Conservation (phyloP, 2,113 vertebrate species). For the Centropristis striata region DNA sequence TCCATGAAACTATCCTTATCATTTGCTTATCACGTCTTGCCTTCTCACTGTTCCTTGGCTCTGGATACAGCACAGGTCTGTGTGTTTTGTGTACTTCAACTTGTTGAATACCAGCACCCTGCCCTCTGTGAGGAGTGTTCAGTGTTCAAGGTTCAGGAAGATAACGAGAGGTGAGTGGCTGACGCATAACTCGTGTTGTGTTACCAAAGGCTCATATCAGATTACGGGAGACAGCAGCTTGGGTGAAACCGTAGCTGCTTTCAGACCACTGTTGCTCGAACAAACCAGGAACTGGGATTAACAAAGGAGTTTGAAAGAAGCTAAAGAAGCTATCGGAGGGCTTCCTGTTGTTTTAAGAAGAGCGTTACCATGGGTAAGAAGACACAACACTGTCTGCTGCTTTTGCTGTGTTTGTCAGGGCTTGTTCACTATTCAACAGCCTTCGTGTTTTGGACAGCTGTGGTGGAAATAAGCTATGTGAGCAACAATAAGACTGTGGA, state of each 20-base stretch:
- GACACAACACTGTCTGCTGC: constrained; percentile 59
- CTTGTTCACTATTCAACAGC: constrained; percentile 60
- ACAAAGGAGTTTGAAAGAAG: constrained; percentile 50
- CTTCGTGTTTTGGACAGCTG: constrained; percentile 76
- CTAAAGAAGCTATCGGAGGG: constrained; percentile 28
- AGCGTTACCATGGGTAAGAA: constrained; percentile 71
- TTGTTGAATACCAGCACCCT: constrained; percentile 77
- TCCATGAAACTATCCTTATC: constrained; percentile 49
- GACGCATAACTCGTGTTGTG: constrained; percentile 80
- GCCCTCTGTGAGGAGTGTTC: constrained; percentile 63
- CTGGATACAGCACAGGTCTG: constrained; percentile 11
- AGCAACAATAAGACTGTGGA: constrained; percentile 56
- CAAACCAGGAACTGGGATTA: constrained; percentile 63
- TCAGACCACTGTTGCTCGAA: constrained; percentile 40
- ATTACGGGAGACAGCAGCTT: constrained; percentile 77
- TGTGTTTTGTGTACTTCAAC: constrained; percentile 59
- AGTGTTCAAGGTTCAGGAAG: constrained; percentile 87
- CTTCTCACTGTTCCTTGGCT: constrained; percentile 44
- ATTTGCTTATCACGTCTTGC: constrained; percentile 39
- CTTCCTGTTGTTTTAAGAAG: constrained; percentile 62
- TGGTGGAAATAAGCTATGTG: constrained; percentile 65
- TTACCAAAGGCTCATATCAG: constrained; percentile 81
- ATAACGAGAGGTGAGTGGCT: constrained; percentile 84
- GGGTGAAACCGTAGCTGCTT: constrained; percentile 62
- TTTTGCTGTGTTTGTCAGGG: constrained; percentile 69